phyloP scores from a whole-genome alignment of 2,888 invertebrate genomes.

The Dendrolimus pini region DNA sequence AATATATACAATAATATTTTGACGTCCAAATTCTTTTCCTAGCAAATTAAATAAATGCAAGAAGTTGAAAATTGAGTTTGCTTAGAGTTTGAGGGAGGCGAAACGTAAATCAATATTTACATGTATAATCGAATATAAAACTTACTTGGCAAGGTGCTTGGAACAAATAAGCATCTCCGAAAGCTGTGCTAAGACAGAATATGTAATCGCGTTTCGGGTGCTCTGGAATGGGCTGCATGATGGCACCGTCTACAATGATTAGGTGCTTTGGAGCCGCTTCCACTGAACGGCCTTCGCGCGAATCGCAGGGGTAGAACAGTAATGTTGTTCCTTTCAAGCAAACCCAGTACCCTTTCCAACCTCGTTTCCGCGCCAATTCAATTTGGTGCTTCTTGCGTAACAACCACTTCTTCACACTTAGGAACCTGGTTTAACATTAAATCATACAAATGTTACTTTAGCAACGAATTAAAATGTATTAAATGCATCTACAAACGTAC shows the following conservation, averaged over 20 bases:
- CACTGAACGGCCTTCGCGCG: constrained; percentile 91
- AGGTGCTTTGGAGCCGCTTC: constrained; percentile 96
- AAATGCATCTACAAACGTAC: no score
- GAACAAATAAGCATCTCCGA: constrained; percentile 98
- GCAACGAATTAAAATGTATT: no score
- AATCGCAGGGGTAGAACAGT: constrained; percentile 96
- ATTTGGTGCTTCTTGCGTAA: constrained; percentile 97
- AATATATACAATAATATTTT: no score
- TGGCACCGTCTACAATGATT: constrained; percentile 96
- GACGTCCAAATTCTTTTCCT: no score
- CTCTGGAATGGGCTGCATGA: constrained; percentile 99
- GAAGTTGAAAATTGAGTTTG: not conserved
- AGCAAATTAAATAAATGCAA: not conserved
- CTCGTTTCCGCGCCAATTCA: constrained; percentile 95
- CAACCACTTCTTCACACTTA: constrained; percentile 99
- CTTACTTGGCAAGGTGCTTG: constrained; percentile 91
- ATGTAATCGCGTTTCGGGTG: constrained; percentile 98
- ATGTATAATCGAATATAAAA: constrained; percentile 8
- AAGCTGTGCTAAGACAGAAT: constrained; percentile 98
- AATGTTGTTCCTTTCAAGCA: constrained; percentile 97
- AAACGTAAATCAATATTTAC: not conserved
- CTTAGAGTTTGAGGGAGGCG: not conserved
- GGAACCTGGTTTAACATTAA: constrained; percentile 81
- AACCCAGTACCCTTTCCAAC: constrained; percentile 99
- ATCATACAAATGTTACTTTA: no score